Evolutionary conservation across 2,113 vertebrate genomes (phyloP).

Genomic region (Rhabdornis inornatus): DNA sequence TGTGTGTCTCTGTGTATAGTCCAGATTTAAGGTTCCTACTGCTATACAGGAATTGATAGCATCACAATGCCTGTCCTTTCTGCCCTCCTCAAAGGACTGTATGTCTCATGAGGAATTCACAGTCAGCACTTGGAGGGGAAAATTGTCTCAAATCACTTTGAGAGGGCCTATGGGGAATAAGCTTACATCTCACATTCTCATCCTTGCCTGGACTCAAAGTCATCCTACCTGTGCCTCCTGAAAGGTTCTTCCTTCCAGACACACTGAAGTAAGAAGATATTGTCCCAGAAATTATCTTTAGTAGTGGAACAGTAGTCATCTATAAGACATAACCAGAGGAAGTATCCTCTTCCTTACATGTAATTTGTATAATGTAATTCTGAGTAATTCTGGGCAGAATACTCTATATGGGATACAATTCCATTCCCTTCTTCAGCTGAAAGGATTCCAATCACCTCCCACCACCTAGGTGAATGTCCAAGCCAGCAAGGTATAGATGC

Average conservation of each 20-base stretch:
- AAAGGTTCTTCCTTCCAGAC: neutral
- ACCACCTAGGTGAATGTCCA: neutral
- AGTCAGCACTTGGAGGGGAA: neutral
- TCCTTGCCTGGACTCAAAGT: neutral
- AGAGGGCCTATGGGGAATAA: neutral
- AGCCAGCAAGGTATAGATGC: neutral
- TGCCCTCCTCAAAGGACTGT: accelerated
- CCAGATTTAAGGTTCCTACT: neutral
- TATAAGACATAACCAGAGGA: neutral
- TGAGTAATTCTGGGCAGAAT: neutral
- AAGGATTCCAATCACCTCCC: neutral
- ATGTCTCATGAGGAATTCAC: neutral
- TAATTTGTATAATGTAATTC: neutral
- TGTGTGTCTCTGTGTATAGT: neutral
- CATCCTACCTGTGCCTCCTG: neutral
- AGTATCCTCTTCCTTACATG: neutral
- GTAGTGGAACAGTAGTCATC: neutral
- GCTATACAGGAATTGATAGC: accelerated
- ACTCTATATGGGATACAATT: neutral
- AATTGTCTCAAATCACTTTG: neutral
- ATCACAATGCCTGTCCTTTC: neutral
- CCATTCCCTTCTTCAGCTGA: neutral
- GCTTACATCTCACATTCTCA: neutral
- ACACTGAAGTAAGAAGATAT: neutral
- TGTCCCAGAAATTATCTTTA: neutral